Evolutionary conservation across 2,113 vertebrate species (phyloP).

Genomic region (Callocephalon fimbriatum): DNA sequence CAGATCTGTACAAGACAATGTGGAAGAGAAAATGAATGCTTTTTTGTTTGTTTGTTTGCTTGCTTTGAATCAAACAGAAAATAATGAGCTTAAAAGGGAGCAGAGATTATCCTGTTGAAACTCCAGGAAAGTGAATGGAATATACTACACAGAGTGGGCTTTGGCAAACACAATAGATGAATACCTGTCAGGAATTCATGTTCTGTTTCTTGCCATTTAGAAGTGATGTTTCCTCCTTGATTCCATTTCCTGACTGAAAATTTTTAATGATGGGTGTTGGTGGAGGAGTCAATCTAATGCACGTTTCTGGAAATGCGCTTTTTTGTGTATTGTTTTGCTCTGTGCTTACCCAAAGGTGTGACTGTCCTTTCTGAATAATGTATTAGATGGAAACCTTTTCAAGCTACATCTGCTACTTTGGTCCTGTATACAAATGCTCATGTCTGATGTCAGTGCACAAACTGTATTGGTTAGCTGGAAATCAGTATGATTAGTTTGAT

Average conservation of each 20-base stretch:
- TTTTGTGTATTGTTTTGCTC: neutral
- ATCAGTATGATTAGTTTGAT: fast-evolving
- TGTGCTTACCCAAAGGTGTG: neutral
- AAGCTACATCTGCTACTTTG: neutral
- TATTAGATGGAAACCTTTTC: neutral
- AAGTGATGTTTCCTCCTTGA: neutral
- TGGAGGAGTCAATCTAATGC: neutral
- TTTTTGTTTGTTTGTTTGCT: neutral
- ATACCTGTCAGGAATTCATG: neutral
- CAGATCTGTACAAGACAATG: neutral
- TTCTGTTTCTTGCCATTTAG: neutral
- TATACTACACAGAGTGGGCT: neutral
- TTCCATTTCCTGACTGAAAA: neutral
- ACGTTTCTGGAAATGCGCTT: neutral
- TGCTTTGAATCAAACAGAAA: neutral
- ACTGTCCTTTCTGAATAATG: neutral
- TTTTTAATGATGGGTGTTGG: neutral
- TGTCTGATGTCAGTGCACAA: neutral
- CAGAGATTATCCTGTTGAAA: neutral
- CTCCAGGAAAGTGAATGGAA: neutral
- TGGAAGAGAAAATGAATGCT: neutral
- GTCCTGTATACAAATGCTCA: neutral
- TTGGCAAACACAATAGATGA: neutral
- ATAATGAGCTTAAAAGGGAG: neutral
- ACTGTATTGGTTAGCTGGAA: neutral